These are phyloP conservation scores for Macrotrachela quadricornifera DNA, from an alignment of 1,140 invertebrate genomes.

Conservation along the genomic window DNA sequence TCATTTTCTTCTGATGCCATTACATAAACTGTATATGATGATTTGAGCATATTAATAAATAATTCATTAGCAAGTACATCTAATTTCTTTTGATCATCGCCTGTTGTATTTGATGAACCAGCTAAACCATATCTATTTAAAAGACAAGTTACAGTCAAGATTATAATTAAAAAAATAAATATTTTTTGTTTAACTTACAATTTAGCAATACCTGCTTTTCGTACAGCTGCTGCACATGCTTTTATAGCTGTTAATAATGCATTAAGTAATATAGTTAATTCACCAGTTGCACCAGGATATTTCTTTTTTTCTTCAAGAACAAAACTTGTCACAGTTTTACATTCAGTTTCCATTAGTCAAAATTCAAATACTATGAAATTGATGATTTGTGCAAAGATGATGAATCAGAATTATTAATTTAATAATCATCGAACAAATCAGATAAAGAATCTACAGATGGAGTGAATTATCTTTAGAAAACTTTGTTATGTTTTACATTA, in stretches of 20 bases:
- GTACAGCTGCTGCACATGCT: slow-evolving; percentile 80
- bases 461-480: no score
- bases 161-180: no score
- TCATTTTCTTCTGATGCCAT: slow-evolving; percentile 92
- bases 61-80: slow-evolving; percentile 88
- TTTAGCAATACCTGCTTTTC: slow-evolving; percentile 68
- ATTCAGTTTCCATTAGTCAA: slow-evolving; percentile 43
- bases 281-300: slow-evolving; percentile 59
- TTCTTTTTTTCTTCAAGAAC: slow-evolving; percentile 76
- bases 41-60: slow-evolving; percentile 91
- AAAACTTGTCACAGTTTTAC: slow-evolving; percentile 81
- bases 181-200: no score
- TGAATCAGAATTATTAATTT: no score
- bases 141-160: no score
- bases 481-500: no score
- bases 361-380: no score
- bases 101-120: slow-evolving; percentile 79
- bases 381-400: no score
- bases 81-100: slow-evolving; percentile 93
- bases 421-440: no score
- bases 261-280: slow-evolving; percentile 81
- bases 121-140: slow-evolving; percentile 86
- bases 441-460: no score
- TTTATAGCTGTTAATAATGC: slow-evolving; percentile 88
- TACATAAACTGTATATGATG: slow-evolving; percentile 72